Base-by-base conservation (phyloP, 2,113 vertebrate species). In the Solenodon paradoxus region DNA sequence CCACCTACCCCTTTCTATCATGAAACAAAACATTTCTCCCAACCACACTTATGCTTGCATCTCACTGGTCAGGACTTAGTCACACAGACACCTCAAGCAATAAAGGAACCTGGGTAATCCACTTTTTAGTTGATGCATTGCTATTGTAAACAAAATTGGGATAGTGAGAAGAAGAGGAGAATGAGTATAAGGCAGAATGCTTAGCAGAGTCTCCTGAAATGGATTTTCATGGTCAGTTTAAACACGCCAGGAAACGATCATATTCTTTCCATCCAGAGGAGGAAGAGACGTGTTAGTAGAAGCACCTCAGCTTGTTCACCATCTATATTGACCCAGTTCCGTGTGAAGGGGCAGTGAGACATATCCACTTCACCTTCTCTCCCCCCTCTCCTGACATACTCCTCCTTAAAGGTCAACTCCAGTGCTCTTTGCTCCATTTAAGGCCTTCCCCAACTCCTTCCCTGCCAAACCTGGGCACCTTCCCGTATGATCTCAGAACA, bases 351-450 rank as follows among this genome's bases (percentile, higher is more conserved):
- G 11, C 42, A 42, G 2, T 57, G 35, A 66, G 64, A 72, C 30
- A 15, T 3, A 69, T 32, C 15, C 45, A 77, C 28, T 51, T 68
- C 45, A 5, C 20, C 22, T 6, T 9, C 38, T 16, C 30, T 28
- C 3, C 45, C 10, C 9, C 2, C 1, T 81, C 47, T 40, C 32
- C 30, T 1, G 28, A n/a, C 0, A 40, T 1, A 45, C 8, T 3
- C 17, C 74, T 35, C 19, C 26, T 12, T 3, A 3, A 10, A 20
- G 7, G 24, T 49, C 72, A 6, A n/a, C 2, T 28, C 15, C 5
- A 42, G 30, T 0, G n/a, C 13, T 35, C 4, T 20, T 10, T 55
- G 53, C 57, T 64, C 63, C 55, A 6, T n/a, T n/a, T 32, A 30
- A 63, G 45, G 47, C 17, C 35, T 20, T 49, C n/a, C 28, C 19